These are phyloP conservation scores for Belonocnema kinseyi DNA, from an alignment of 1,140 invertebrate species.

Conservation along the genomic window DNA sequence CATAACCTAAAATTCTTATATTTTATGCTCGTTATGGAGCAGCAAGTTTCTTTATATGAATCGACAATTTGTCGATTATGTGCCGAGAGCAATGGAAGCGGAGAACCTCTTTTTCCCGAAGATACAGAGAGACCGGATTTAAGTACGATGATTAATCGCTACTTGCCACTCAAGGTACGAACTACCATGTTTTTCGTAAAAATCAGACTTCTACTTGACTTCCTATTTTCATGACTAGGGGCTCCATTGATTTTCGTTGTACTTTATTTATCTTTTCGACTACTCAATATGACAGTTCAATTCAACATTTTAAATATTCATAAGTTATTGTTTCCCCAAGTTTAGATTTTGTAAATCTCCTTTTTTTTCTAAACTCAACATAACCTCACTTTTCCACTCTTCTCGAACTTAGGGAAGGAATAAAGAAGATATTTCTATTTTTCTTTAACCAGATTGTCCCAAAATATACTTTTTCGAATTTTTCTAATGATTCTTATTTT, in stretches of 20 bases:
- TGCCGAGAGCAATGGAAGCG: conserved; percentile 82
- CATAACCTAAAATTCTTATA: neutral
- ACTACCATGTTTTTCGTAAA: conserved; percentile 34
- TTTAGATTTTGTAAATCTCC: neutral
- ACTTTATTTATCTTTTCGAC: conserved; percentile 30
- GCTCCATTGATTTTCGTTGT: conserved; percentile 66
- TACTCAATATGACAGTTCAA: conserved; percentile 5
- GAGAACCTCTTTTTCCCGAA: conserved; percentile 78
- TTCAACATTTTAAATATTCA: neutral
- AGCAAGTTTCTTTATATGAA: conserved; percentile 76
- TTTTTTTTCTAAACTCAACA: neutral
- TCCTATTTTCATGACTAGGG: conserved; percentile 64
- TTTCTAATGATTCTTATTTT: too few species aligned
- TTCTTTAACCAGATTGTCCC: neutral
- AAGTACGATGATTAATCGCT: conserved; percentile 81
- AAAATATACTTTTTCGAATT: too few species aligned
- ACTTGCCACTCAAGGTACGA: conserved; percentile 83
- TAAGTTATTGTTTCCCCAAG: neutral
- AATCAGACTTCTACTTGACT: conserved; percentile 80
- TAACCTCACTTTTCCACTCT: neutral
- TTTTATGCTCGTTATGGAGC: conserved; percentile 58
- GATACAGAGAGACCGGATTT: conserved; percentile 79
- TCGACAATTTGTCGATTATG: conserved; percentile 84
- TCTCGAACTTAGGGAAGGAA: neutral
- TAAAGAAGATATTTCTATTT: neutral